Conservation (phyloP, 2,888 invertebrate species). For the Elmis aenea region DNA sequence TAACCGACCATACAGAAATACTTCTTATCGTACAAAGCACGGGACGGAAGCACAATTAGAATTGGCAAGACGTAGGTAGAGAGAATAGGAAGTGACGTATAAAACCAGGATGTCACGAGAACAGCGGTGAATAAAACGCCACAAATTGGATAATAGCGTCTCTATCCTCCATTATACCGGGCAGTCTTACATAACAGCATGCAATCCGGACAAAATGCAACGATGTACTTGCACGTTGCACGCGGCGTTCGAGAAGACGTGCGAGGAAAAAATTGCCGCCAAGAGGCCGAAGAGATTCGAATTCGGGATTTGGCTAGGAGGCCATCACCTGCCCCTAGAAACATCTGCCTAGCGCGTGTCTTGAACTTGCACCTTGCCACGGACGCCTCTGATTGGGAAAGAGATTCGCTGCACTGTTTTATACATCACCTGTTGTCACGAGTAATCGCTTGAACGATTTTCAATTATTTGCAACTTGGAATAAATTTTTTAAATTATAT, state of each 20-base stretch:
- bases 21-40: too few relatives aligned
- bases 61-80: slow-evolving; percentile 1
- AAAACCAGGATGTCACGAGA: slow-evolving; percentile 37
- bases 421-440: neutral
- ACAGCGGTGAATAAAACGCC: slow-evolving; percentile 26
- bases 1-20: too few relatives aligned
- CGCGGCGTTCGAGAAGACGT: too few relatives aligned
- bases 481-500: too few relatives aligned
- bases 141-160: slow-evolving; percentile 34
- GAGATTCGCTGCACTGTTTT: neutral
- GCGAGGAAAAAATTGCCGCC: neutral
- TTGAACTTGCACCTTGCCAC: slow-evolving; percentile 16
- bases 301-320: slow-evolving; percentile 11
- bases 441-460: neutral
- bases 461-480: too few relatives aligned
- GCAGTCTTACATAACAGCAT: slow-evolving; percentile 8
- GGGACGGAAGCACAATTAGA: too few relatives aligned
- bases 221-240: neutral
- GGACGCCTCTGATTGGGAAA: slow-evolving; percentile 1
- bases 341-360: slow-evolving; percentile 20
- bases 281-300: slow-evolving; percentile 9
- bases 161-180: slow-evolving; percentile 27
- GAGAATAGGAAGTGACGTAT: slow-evolving; percentile 19
- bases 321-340: slow-evolving; percentile 13
- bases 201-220: slow-evolving; percentile 2